These are phyloP conservation scores for Ramphastos sulfuratus DNA, from an alignment of 2,113 vertebrate genomes.

Conservation along the genomic window DNA sequence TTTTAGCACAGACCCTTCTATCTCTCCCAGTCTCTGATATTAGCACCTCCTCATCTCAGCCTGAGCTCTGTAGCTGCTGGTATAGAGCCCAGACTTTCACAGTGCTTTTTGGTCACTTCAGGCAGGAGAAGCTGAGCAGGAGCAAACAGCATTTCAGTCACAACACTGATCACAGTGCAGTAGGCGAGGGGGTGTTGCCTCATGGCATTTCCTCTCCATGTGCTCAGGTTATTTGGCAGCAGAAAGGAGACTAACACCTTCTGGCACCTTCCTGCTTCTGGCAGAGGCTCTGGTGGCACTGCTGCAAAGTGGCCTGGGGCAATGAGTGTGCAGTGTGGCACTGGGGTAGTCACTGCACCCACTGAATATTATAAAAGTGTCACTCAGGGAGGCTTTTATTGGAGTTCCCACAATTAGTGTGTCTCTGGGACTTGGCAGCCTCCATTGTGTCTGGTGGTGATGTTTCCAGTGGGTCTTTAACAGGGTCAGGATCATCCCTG, in stretches of 20 bases:
- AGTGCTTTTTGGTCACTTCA: neutral
- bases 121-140: neutral
- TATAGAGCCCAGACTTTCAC: neutral
- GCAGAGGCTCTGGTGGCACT: neutral
- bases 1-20: neutral
- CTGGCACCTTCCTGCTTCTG: neutral
- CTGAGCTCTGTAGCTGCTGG: neutral
- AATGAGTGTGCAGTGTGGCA: neutral
- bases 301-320: neutral
- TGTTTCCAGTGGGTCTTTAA: neutral
- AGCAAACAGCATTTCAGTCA: neutral
- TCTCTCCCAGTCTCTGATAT: neutral
- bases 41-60: neutral
- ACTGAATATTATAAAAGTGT: neutral
- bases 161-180: rapidly evolving
- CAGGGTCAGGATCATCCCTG: neutral
- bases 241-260: neutral
- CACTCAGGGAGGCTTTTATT: neutral
- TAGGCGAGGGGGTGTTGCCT: neutral
- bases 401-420: neutral
- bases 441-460: rapidly evolving
- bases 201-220: neutral
- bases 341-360: neutral
- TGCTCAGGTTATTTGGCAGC: neutral
- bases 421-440: neutral